Percentiles rank a stretch among this genome's conserved stretches.
Evolutionary conservation across 2,888 invertebrate genomes (phyloP).

Genomic region (Hylaea fasciaria): DNA sequence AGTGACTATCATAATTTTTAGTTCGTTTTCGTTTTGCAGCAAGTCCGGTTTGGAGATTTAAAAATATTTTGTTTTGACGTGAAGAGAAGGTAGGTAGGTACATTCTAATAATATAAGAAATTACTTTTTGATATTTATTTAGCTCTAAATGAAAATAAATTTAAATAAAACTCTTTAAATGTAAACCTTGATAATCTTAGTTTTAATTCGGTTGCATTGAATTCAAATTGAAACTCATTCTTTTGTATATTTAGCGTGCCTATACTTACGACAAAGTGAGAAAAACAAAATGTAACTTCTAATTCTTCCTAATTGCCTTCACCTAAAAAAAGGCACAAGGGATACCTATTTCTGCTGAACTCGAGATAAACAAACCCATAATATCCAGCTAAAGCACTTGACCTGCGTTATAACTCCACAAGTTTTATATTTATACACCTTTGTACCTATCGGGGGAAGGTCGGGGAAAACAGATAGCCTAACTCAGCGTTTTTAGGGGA

Average conservation of each 20-base stretch:
- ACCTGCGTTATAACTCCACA: constrained; percentile 5
- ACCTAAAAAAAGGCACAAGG: neutral
- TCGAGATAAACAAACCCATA: constrained; percentile 12
- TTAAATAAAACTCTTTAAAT: too few relatives aligned
- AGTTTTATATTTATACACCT: constrained; percentile 16
- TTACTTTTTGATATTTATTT: too few relatives aligned
- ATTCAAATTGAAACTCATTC: too few relatives aligned
- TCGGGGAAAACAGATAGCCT: neutral
- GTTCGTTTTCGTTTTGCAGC: neutral
- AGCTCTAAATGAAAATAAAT: too few relatives aligned
- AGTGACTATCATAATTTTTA: neutral
- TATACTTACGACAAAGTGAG: neutral
- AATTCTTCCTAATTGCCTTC: neutral
- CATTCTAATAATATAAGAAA: too few relatives aligned
- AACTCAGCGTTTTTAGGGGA: neutral
- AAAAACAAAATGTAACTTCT: neutral
- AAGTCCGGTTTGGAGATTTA: neutral
- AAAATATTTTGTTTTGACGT: too few relatives aligned
- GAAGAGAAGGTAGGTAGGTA: too few relatives aligned
- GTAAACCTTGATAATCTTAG: too few relatives aligned
- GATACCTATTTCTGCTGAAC: neutral
- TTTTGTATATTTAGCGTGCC: too few relatives aligned
- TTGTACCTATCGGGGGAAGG: neutral
- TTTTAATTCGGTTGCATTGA: too few relatives aligned
- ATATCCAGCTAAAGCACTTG: constrained; percentile 2